Conservation (phyloP, 2,113 vertebrate species). For the Ceratotherium simum region DNA sequence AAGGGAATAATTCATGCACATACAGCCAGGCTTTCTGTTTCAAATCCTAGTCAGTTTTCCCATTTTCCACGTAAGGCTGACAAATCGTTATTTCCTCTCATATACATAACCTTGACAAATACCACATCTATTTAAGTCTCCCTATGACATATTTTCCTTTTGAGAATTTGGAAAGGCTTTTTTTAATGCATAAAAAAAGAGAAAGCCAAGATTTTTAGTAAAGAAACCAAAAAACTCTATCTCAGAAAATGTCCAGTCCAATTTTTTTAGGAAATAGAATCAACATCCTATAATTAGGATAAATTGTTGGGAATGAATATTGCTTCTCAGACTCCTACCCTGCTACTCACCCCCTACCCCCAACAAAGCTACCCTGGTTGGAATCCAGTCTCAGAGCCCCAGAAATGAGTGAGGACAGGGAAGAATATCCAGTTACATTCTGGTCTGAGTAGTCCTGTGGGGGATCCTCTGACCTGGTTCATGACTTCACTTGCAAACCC, state of each 20-base stretch:
- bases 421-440: not conserved
- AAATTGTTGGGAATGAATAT: not conserved
- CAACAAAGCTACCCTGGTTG: not conserved
- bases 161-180: not conserved
- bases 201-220: not conserved
- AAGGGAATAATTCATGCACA: not conserved
- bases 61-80: conserved; percentile 4
- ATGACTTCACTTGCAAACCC: not conserved
- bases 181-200: not conserved
- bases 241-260: not conserved
- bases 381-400: not conserved
- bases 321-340: not conserved
- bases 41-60: not conserved
- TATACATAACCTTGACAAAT: conserved; percentile 19
- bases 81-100: not conserved
- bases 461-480: not conserved
- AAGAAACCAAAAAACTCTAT: not conserved
- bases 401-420: not conserved
- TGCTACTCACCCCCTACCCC: not conserved
- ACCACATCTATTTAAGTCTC: not conserved
- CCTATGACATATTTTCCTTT: conserved; percentile 55
- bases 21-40: not conserved
- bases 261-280: conserved; percentile 5
- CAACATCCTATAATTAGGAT: not conserved
- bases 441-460: not conserved